Percentiles rank a stretch among this genome's conserved stretches.
Evolutionary conservation across 1,140 invertebrate genomes (phyloP).

Genomic region (Penaeus indicus): DNA sequence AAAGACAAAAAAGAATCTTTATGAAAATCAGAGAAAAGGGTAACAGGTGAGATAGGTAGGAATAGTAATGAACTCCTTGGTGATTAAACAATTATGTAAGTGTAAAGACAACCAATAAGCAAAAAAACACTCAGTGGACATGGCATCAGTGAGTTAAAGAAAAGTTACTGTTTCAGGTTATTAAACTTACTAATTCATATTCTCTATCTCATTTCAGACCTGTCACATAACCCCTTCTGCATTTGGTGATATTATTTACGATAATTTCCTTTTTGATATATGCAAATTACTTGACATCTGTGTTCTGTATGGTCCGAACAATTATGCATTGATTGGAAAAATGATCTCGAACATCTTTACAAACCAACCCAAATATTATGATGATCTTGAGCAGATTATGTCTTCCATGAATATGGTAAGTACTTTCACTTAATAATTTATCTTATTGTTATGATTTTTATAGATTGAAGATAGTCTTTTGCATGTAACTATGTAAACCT

Average conservation of each 20-base stretch:
- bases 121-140: too few species aligned
- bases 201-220: slow-evolving; percentile 69
- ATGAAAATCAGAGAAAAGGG: too few species aligned
- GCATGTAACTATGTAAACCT: too few species aligned
- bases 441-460: neutral
- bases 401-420: slow-evolving; percentile 41
- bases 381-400: slow-evolving; percentile 74
- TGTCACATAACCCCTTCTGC: slow-evolving; percentile 78
- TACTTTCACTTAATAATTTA: neutral
- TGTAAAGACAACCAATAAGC: too few species aligned
- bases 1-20: too few species aligned
- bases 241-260: slow-evolving; percentile 81
- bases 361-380: slow-evolving; percentile 79
- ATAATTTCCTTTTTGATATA: slow-evolving; percentile 85
- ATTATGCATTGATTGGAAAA: slow-evolving; percentile 75
- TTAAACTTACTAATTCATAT: slow-evolving; percentile 46
- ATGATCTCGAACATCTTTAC: slow-evolving; percentile 79
- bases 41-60: too few species aligned
- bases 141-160: too few species aligned
- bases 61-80: too few species aligned
- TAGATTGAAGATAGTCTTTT: too few species aligned
- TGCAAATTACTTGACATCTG: slow-evolving; percentile 85
- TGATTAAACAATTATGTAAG: too few species aligned
- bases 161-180: slow-evolving; percentile 11
- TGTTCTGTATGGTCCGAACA: slow-evolving; percentile 80